Evolutionary conservation across 1,140 invertebrate genomes (phyloP).

Genomic region (Chironomus tepperi): DNA sequence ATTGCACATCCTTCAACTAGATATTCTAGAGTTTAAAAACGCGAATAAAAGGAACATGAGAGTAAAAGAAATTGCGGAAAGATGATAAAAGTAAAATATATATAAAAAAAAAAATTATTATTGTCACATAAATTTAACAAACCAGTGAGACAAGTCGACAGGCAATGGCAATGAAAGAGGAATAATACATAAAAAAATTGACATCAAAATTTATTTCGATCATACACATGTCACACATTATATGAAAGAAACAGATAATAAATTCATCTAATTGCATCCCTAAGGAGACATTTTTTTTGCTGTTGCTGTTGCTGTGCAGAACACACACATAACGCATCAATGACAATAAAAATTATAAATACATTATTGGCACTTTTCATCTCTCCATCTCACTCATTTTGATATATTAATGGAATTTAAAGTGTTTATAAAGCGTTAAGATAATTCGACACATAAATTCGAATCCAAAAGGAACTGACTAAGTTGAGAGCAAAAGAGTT

Average conservation of each 20-base stretch:
- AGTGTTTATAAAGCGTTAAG: too few relatives aligned
- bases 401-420: too few relatives aligned
- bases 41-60: too few relatives aligned
- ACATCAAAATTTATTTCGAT: slow-evolving; percentile 2
- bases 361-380: background rate
- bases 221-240: slow-evolving; percentile 20
- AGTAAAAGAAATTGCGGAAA: background rate
- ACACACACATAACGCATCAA: slow-evolving; percentile 1
- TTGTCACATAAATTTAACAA: slow-evolving; percentile 17
- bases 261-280: slow-evolving; percentile 22
- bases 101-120: background rate
- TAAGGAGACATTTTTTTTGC: background rate
- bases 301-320: background rate
- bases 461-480: too few relatives aligned
- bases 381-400: background rate
- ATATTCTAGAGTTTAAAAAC: too few relatives aligned
- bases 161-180: background rate
- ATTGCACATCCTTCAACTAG: too few relatives aligned
- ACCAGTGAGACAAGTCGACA: background rate
- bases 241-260: slow-evolving; percentile 1
- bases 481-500: too few relatives aligned
- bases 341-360: background rate
- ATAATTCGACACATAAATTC: too few relatives aligned
- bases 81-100: background rate
- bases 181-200: background rate